Percentiles rank a stretch among this genome's conserved stretches.
phyloP scores from a whole-genome alignment of 2,113 vertebrate genomes.

The Nansenia antarctica region DNA sequence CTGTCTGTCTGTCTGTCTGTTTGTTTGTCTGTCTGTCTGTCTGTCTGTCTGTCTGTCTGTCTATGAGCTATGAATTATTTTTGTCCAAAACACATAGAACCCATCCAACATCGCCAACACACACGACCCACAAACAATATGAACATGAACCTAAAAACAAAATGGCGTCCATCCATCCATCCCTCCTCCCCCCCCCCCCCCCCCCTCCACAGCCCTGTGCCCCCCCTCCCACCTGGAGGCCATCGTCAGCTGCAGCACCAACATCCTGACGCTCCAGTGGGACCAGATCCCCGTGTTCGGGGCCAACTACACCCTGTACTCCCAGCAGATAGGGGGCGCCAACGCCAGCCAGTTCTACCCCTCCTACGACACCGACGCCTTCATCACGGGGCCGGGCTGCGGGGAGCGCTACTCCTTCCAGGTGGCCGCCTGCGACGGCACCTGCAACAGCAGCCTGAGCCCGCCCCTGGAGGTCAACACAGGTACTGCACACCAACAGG shows the following conservation, averaged over 20 bases:
- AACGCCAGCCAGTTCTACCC: constrained; percentile 6
- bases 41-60: too few species aligned
- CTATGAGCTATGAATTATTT: too few species aligned
- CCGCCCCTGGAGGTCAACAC: constrained; percentile 47
- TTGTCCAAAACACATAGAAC: too few species aligned
- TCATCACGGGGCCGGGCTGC: constrained; percentile 47
- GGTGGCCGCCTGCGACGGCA: constrained; percentile 40
- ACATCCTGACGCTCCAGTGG: constrained; percentile 55
- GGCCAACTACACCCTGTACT: constrained; percentile 41
- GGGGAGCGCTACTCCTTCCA: constrained; percentile 54
- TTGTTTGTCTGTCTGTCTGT: too few species aligned
- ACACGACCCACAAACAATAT: too few species aligned
- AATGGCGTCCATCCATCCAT: too few species aligned
- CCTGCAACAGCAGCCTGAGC: constrained; percentile 56
- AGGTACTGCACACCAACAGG: too few species aligned
- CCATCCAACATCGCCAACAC: too few species aligned
- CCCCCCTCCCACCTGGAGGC: constrained; percentile 48
- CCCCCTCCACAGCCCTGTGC: constrained; percentile 50
- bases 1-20: too few species aligned
- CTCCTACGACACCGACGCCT: constrained; percentile 32
- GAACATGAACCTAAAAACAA: too few species aligned
- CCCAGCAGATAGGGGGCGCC: constrained; percentile 3
- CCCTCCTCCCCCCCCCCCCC: too few species aligned
- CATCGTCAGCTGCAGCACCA: constrained; percentile 43
- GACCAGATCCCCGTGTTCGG: constrained; percentile 25